phyloP scores from a whole-genome alignment of 2,888 invertebrate species.

The Pachymerium ferrugineum region DNA sequence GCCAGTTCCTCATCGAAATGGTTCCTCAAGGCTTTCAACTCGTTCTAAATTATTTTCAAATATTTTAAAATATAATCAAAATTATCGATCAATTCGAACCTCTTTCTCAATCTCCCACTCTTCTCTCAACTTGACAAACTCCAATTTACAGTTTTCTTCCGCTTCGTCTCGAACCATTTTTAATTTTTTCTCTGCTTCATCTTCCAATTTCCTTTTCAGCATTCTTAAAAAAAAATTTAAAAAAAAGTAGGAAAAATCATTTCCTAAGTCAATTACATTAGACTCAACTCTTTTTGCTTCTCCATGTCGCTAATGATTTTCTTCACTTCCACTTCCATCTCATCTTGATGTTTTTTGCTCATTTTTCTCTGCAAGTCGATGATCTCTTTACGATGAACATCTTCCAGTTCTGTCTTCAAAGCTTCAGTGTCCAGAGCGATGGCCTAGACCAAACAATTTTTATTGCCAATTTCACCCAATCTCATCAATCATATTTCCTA shows the following conservation, averaged over 20 bases:
- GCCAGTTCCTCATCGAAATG: conserved; percentile 4
- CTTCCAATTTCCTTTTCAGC: conserved; percentile 41
- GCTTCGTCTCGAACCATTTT: conserved; percentile 62
- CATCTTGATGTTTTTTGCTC: conserved; percentile 17
- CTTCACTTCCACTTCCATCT: conserved; percentile 23
- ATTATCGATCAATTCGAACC: not conserved
- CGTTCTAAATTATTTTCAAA: conserved; percentile 21
- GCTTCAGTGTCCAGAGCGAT: conserved; percentile 20
- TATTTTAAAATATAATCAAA: not conserved
- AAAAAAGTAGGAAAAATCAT: not conserved
- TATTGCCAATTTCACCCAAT: not conserved
- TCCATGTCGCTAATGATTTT: conserved; percentile 29
- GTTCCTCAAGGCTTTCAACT: conserved; percentile 23
- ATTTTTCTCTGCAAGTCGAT: conserved; percentile 30
- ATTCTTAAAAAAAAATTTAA: not conserved
- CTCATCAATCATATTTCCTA: not conserved
- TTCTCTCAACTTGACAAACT: conserved; percentile 45
- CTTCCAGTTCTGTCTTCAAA: conserved; percentile 24
- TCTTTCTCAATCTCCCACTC: conserved; percentile 40
- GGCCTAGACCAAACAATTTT: not conserved
- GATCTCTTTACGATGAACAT: conserved; percentile 28
- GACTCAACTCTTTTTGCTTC: conserved; percentile 17
- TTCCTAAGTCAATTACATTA: not conserved
- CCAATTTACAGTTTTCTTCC: conserved; percentile 51
- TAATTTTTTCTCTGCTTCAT: conserved; percentile 67